These are phyloP conservation scores for Pempheris klunzingeri DNA, from an alignment of 2,797 vertebrate genomes.

Conservation along the genomic window DNA sequence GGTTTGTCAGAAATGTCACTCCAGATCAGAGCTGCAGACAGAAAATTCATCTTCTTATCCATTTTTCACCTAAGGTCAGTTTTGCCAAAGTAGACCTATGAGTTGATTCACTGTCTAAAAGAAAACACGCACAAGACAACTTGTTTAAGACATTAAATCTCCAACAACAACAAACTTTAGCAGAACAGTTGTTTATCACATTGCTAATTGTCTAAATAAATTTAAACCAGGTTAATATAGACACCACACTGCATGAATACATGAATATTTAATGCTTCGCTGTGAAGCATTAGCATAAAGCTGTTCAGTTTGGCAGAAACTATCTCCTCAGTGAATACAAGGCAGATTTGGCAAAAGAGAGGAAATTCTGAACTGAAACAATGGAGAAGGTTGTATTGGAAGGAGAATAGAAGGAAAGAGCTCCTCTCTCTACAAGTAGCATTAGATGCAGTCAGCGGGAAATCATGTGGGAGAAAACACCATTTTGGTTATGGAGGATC, in stretches of 20 bases:
- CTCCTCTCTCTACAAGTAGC: background rate
- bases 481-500: conserved; percentile 39
- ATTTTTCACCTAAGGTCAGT: conserved; percentile 29
- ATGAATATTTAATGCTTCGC: conserved; percentile 55
- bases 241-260: conserved; percentile 25
- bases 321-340: conserved; percentile 32
- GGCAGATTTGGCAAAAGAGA: conserved; percentile 43
- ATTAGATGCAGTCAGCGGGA: background rate
- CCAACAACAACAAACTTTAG: conserved; percentile 2
- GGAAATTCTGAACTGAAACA: conserved; percentile 29
- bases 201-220: conserved; percentile 22
- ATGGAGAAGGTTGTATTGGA: conserved; percentile 4
- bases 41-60: conserved; percentile 25
- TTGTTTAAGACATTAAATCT: conserved; percentile 4
- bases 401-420: background rate
- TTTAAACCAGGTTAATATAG: conserved; percentile 32
- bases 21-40: conserved; percentile 42
- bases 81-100: conserved; percentile 17
- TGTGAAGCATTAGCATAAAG: conserved; percentile 29
- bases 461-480: conserved; percentile 16
- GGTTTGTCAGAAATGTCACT: conserved; percentile 53
- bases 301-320: conserved; percentile 39
- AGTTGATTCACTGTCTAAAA: conserved; percentile 32
- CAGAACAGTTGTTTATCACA: conserved; percentile 9
- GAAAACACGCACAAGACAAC: conserved; percentile 3